Evolutionary conservation across 2,888 invertebrate genomes (phyloP).

Genomic region (Spisula subtruncata): DNA sequence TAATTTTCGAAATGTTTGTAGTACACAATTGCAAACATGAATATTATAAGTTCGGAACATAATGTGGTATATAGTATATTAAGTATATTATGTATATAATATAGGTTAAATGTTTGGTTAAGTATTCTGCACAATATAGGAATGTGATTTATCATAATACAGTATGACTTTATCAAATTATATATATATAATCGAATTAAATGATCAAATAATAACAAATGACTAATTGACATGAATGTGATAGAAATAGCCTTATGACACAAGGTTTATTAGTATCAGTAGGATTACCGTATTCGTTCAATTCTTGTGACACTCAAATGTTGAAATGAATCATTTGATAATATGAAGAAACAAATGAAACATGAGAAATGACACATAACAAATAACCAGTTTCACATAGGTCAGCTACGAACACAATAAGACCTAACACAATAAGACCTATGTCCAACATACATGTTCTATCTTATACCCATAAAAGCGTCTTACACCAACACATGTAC

Average conservation of each 20-base stretch:
- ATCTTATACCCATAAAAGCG: slow-evolving; percentile 1
- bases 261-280: too few relatives aligned
- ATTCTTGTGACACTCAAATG: background rate
- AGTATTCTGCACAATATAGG: background rate
- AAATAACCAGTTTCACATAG: background rate
- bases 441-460: background rate
- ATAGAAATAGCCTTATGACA: too few relatives aligned
- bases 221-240: too few relatives aligned
- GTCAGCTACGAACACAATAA: too few relatives aligned
- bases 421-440: too few relatives aligned
- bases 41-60: background rate
- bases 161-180: background rate
- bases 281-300: background rate
- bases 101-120: background rate
- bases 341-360: background rate
- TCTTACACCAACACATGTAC: background rate
- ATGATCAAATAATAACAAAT: too few relatives aligned
- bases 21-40: background rate
- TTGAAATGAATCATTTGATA: background rate
- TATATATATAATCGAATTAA: too few relatives aligned
- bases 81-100: background rate
- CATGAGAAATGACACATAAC: background rate
- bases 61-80: background rate
- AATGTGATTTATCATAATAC: background rate
- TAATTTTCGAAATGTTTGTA: too few relatives aligned